These are phyloP conservation scores for Pangasius macronema DNA, from an alignment of 2,797 vertebrate genomes.

Conservation along the genomic window DNA sequence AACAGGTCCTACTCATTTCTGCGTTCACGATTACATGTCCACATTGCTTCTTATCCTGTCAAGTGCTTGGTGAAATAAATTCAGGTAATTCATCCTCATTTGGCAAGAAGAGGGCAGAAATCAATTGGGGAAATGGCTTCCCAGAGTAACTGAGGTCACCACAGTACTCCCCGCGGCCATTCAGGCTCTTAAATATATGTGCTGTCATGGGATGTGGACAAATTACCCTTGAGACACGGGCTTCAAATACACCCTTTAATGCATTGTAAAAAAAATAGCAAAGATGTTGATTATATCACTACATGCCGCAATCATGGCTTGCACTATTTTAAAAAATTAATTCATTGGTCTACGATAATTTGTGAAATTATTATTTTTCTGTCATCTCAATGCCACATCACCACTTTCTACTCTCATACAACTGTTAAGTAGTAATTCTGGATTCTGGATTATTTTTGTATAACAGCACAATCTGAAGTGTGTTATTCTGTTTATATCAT, in stretches of 20 bases:
- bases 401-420: neutral
- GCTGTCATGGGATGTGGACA: conserved; percentile 33
- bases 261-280: neutral
- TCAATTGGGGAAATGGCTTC: conserved; percentile 56
- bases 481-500: neutral
- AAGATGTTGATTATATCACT: neutral
- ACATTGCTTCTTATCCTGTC: neutral
- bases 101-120: conserved; percentile 48
- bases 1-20: neutral
- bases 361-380: neutral
- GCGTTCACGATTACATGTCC: neutral
- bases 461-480: neutral
- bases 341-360: neutral
- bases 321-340: neutral
- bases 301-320: neutral
- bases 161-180: conserved; percentile 41
- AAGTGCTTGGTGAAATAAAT: conserved; percentile 13
- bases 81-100: conserved; percentile 45
- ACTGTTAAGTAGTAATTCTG: neutral
- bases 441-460: neutral
- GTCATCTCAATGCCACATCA: too few relatives aligned
- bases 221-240: conserved; percentile 11
- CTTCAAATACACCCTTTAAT: conserved; percentile 13
- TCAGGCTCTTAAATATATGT: conserved; percentile 46
- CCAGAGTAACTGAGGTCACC: conserved; percentile 51